Conservation (phyloP, 2,797 vertebrate species). For the Anguilla megastoma region DNA sequence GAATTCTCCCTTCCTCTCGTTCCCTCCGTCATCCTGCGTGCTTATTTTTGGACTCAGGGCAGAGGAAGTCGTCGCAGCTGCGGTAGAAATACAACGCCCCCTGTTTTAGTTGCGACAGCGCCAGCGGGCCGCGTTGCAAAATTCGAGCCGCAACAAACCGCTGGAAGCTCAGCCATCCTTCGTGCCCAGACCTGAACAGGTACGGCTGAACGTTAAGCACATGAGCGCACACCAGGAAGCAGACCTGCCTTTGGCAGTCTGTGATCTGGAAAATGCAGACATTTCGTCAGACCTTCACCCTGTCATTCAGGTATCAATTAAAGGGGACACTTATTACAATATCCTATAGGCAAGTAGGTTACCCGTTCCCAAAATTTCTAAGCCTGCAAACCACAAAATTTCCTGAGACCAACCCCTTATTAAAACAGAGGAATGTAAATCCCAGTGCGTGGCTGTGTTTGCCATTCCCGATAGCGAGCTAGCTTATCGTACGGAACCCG, state of each 20-base stretch:
- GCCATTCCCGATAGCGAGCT: background rate
- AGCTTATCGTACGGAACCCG: background rate
- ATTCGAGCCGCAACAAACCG: background rate
- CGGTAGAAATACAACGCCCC: background rate
- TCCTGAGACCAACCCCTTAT: background rate
- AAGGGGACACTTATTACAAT: background rate
- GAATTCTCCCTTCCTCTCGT: no score
- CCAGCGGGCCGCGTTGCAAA: background rate
- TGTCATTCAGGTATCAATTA: background rate
- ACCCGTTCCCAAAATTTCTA: background rate
- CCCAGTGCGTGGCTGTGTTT: background rate
- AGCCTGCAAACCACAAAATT: background rate
- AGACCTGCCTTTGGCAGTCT: slow-evolving; percentile 24
- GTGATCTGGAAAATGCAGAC: background rate
- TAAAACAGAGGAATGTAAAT: background rate
- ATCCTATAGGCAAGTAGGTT: background rate
- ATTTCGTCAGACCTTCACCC: background rate
- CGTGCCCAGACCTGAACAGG: slow-evolving; percentile 1
- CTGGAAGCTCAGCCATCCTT: background rate
- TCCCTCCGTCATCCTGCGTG: no score
- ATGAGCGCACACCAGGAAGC: slow-evolving; percentile 36
- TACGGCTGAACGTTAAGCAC: slow-evolving; percentile 40
- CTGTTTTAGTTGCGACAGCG: background rate
- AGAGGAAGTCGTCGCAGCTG: background rate
- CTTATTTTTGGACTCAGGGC: background rate